A percentile compares a stretch with the other conserved stretches of the same genome.
phyloP scores from a whole-genome alignment of 2,113 vertebrate species.

The Morone saxatilis region DNA sequence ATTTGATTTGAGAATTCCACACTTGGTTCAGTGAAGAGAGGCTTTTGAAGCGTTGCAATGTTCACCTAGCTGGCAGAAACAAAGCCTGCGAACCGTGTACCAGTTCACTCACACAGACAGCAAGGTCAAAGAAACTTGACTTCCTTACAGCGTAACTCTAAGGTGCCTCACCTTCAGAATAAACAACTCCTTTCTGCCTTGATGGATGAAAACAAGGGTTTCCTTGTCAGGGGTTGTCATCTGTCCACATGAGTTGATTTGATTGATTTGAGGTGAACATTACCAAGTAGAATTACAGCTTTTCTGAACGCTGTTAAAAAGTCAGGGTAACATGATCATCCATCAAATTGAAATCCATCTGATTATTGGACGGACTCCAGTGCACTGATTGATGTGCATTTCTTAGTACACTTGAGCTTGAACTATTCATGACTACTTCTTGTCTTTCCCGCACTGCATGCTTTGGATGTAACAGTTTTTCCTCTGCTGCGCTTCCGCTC shows the following conservation, averaged over 20 bases:
- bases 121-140: constrained; percentile 53
- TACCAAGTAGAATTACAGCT: neutral
- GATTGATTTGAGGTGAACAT: neutral
- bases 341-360: neutral
- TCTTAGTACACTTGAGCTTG: neutral
- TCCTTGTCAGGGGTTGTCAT: neutral
- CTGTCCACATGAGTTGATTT: neutral
- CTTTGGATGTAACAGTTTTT: constrained; percentile 18
- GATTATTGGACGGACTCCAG: neutral
- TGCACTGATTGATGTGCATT: constrained; percentile 19
- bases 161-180: constrained; percentile 22
- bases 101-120: constrained; percentile 53
- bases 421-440: constrained; percentile 22
- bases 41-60: constrained; percentile 32
- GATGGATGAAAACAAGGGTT: constrained; percentile 28
- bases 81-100: constrained; percentile 62
- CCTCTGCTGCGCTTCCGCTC: neutral
- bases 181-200: constrained; percentile 28
- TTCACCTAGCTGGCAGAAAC: constrained; percentile 59
- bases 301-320: neutral
- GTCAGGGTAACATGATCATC: neutral
- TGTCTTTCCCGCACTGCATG: constrained; percentile 22
- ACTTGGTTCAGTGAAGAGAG: constrained; percentile 25
- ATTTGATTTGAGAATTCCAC: constrained; percentile 61
- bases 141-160: constrained; percentile 4